Evolutionary conservation across 2,113 vertebrate species (phyloP).

Genomic region (Podarcis cretensis): DNA sequence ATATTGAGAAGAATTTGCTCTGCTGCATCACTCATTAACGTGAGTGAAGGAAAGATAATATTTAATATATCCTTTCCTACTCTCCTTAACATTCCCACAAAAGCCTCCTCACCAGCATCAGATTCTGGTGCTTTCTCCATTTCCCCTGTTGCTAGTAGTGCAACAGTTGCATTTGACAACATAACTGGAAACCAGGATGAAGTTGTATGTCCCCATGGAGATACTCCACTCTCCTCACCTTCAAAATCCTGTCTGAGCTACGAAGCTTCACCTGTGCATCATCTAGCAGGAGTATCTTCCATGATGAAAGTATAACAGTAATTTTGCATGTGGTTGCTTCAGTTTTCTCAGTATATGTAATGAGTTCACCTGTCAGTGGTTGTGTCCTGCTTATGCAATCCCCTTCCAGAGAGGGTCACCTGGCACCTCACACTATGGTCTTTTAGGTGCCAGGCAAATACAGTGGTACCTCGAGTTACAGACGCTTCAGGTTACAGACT

Average conservation of each 20-base stretch:
- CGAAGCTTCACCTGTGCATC: conserved; percentile 78
- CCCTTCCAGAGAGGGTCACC: too few species aligned
- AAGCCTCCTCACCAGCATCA: conserved; percentile 79
- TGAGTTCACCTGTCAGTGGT: background rate
- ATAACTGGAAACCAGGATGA: conserved; percentile 69
- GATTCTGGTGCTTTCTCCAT: conserved; percentile 78
- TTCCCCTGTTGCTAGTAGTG: conserved; percentile 73
- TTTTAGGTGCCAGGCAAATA: too few species aligned
- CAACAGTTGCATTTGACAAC: conserved; percentile 73
- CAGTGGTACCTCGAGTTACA: too few species aligned
- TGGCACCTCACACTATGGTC: too few species aligned
- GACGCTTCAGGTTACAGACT: too few species aligned
- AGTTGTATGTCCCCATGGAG: conserved; percentile 55
- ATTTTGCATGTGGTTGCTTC: too few species aligned
- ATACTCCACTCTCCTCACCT: conserved; percentile 67
- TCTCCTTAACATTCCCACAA: too few species aligned
- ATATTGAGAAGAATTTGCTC: too few species aligned
- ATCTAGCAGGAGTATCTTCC: conserved; percentile 64
- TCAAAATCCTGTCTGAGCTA: conserved; percentile 74
- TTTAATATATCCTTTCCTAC: too few species aligned
- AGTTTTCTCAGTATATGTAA: conserved; percentile 16
- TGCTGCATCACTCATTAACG: too few species aligned
- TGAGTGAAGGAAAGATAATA: too few species aligned
- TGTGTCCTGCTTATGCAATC: too few species aligned
- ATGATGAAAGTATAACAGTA: conserved; percentile 72